Evolutionary conservation across 2,113 vertebrate species (phyloP).

Genomic region (Bubalus kerabau): DNA sequence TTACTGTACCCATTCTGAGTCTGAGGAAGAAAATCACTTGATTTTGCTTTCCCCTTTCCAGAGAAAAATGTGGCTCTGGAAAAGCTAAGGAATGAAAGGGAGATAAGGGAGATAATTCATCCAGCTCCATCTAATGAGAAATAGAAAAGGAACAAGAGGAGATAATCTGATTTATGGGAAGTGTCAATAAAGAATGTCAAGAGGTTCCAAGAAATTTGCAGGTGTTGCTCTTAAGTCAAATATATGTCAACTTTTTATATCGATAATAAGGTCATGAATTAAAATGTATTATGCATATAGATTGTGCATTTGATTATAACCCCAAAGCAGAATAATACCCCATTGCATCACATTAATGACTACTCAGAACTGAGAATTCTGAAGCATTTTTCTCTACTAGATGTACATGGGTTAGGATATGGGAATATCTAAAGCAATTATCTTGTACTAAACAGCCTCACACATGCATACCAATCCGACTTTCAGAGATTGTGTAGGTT

Average conservation of each 20-base stretch:
- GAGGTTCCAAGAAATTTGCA: background rate
- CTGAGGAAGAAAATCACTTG: slow-evolving; percentile 3
- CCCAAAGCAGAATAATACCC: background rate
- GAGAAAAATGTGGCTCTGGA: background rate
- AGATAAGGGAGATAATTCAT: background rate
- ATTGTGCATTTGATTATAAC: slow-evolving; percentile 13
- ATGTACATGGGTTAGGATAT: background rate
- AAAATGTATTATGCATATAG: slow-evolving; percentile 43
- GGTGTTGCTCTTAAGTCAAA: background rate
- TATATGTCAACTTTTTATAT: slow-evolving; percentile 15
- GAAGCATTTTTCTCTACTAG: slow-evolving; percentile 9
- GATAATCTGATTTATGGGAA: slow-evolving; percentile 12
- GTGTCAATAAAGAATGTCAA: background rate
- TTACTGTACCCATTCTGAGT: background rate
- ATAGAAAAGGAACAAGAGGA: background rate
- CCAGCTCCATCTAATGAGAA: background rate
- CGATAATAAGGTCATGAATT: background rate
- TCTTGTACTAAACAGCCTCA: background rate
- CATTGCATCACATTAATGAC: background rate
- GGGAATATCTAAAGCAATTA: background rate
- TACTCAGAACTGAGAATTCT: slow-evolving; percentile 25
- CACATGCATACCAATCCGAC: background rate
- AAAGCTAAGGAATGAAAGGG: slow-evolving; percentile 9
- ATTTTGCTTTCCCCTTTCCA: slow-evolving; percentile 15
- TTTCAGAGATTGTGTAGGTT: background rate